Base-by-base conservation (phyloP, 2,888 invertebrate species). In the Thyatira batis region DNA sequence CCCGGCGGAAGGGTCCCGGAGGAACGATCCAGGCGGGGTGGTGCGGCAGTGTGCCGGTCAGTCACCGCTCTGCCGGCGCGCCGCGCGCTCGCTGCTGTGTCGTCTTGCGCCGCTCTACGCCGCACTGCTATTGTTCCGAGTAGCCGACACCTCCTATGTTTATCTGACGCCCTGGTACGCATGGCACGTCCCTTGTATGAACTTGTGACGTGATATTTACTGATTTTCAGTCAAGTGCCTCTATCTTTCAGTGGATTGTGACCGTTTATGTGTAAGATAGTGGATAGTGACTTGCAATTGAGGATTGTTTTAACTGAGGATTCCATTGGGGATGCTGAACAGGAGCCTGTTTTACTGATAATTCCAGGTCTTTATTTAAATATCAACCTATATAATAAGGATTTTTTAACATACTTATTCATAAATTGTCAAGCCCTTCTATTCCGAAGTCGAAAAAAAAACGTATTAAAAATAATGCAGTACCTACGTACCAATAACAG, bases 41-140 rank as follows among this genome's bases (percentile, higher is more conserved):
- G 77, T 70, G 89, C 89, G 89, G 86, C 89, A 91, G 73, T 91
- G 86, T 77, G 91, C 80, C 92, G 91, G 92, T 90, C 92, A 92
- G 92, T 92, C 90, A 91, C 91, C 91, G 92, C 87, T 89, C 71
- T 67, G 85, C 81, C 88, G 87, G 85, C 89, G 87, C 72, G 83
- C 82, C 82, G 91, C 65, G 83, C 90, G 85, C 88, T 84, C 87
- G 90, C 69, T 76, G 76, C 65, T 73, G 65, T 64, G 60, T 67
- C 57, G 63, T 68, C 61, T 70, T 63, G 65, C 72, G 71, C 60
- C 66, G 70, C 63, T 67, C 71, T 67, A 66, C 73, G 64, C 73
- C 68, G 70, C 67, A 70, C 71, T 71, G 67, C 76, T 74, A 78
- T 81, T 82, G 84, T 83, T 77, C 76, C 76, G 76, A 73, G 63